Evolutionary conservation across 1,140 invertebrate species (phyloP).

Genomic region (Riptortus pedestris): DNA sequence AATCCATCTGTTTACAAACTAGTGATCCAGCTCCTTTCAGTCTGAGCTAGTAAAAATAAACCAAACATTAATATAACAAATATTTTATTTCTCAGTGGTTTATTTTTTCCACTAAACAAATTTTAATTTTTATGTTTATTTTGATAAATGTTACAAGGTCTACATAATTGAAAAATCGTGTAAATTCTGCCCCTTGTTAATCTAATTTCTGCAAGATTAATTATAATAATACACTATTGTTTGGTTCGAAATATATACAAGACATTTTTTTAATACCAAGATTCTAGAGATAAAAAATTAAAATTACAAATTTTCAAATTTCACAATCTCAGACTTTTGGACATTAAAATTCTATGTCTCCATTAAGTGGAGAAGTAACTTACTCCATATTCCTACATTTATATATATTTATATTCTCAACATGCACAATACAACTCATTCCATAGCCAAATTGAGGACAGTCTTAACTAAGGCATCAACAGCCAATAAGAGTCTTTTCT

Average conservation of each 20-base stretch:
- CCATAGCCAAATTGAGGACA: conserved; percentile 19
- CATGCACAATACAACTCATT: background rate
- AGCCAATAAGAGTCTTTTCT: conserved; percentile 10
- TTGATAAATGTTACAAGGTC: too few species aligned
- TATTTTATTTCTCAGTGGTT: too few species aligned
- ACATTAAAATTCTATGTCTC: conserved; percentile 26
- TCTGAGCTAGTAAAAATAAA: too few species aligned
- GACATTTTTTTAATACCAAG: background rate
- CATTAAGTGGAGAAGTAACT: conserved; percentile 12
- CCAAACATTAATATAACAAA: too few species aligned
- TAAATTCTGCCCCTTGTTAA: background rate
- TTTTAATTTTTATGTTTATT: too few species aligned
- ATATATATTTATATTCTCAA: background rate
- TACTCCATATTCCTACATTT: background rate
- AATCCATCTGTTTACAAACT: too few species aligned
- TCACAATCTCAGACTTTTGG: conserved; percentile 31
- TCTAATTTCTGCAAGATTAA: background rate
- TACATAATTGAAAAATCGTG: too few species aligned
- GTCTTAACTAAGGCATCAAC: conserved; percentile 19
- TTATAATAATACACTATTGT: background rate
- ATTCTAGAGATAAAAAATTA: conserved; percentile 29
- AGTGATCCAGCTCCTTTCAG: too few species aligned
- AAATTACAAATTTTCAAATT: conserved; percentile 30
- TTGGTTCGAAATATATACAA: conserved; percentile 12
- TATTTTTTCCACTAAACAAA: too few species aligned